Evolutionary conservation across 2,797 vertebrate genomes (phyloP).

Genomic region (Hyperoplus immaculatus): DNA sequence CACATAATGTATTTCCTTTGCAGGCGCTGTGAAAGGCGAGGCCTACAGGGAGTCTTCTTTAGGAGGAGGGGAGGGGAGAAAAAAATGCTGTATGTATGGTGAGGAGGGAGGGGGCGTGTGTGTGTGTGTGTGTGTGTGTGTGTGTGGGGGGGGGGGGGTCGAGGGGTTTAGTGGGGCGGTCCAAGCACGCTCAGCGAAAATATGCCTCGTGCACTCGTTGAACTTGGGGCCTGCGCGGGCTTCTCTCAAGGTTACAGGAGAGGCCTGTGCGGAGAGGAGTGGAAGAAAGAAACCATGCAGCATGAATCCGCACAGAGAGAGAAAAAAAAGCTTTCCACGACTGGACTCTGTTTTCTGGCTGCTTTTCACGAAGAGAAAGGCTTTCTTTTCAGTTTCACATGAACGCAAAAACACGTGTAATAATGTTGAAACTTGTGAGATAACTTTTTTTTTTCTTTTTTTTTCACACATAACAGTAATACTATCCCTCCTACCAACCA

Average conservation of each 20-base stretch:
- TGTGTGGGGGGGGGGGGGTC: slow-evolving; percentile 33
- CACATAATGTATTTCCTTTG: slow-evolving; percentile 88
- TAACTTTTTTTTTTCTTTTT: not conserved
- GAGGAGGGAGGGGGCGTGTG: slow-evolving; percentile 41
- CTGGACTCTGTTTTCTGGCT: slow-evolving; percentile 3
- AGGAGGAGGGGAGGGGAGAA: slow-evolving; percentile 69
- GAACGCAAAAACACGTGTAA: not conserved
- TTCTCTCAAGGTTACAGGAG: slow-evolving; percentile 88
- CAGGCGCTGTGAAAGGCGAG: slow-evolving; percentile 82
- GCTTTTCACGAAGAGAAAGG: slow-evolving; percentile 6
- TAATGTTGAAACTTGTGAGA: slow-evolving; percentile 6
- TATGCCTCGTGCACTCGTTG: slow-evolving; percentile 90
- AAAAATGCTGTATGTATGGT: slow-evolving; percentile 77
- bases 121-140: too few relatives aligned
- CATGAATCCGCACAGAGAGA: slow-evolving; percentile 50
- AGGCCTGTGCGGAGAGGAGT: slow-evolving; percentile 74
- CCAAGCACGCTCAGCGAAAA: slow-evolving; percentile 86
- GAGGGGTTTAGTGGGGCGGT: slow-evolving; percentile 85
- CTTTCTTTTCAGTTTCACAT: not conserved
- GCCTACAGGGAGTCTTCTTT: slow-evolving; percentile 86
- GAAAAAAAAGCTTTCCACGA: slow-evolving; percentile 44
- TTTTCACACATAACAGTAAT: not conserved
- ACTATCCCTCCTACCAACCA: not conserved
- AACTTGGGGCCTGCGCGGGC: slow-evolving; percentile 87
- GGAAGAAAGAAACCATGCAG: slow-evolving; percentile 71